phyloP scores from a whole-genome alignment of 2,888 invertebrate genomes.

The Phaonia tiefii region DNA sequence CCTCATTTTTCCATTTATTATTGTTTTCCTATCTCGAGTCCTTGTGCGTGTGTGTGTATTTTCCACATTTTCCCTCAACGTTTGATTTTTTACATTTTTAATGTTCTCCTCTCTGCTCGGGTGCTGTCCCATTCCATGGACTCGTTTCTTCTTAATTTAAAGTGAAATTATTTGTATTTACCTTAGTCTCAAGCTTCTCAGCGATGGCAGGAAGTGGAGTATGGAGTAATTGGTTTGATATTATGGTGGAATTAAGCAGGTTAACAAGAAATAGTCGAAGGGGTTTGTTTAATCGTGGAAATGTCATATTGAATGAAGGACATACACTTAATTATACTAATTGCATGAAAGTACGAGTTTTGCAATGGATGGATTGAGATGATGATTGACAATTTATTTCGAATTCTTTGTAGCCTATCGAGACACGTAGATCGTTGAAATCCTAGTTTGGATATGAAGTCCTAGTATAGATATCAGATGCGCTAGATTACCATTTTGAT shows the following conservation, averaged over 20 bases:
- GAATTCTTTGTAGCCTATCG: too few relatives aligned
- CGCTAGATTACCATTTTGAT: too few relatives aligned
- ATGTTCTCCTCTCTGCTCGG: not conserved
- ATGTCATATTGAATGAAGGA: constrained; percentile 27
- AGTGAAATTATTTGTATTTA: constrained; percentile 53
- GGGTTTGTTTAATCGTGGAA: constrained; percentile 6
- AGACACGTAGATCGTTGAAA: too few relatives aligned
- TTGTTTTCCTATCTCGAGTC: constrained; percentile 31
- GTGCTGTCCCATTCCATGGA: not conserved
- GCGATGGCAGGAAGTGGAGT: not conserved
- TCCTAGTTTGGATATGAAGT: too few relatives aligned
- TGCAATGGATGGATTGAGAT: too few relatives aligned
- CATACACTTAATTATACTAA: constrained; percentile 33
- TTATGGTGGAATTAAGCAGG: not conserved
- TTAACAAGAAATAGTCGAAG: constrained; percentile 5
- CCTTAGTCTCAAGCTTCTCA: not conserved
- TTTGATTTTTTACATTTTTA: constrained; percentile 25
- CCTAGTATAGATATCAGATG: too few relatives aligned
- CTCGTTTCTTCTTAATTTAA: constrained; percentile 42
- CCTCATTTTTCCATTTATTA: constrained; percentile 44
- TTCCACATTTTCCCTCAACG: constrained; percentile 18
- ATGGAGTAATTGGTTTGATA: not conserved
- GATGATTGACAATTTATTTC: too few relatives aligned
- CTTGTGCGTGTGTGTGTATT: constrained; percentile 39
- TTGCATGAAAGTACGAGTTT: not conserved